Evolutionary conservation across 2,888 invertebrate species (phyloP).

Genomic region (Torymus aiolomorphi): DNA sequence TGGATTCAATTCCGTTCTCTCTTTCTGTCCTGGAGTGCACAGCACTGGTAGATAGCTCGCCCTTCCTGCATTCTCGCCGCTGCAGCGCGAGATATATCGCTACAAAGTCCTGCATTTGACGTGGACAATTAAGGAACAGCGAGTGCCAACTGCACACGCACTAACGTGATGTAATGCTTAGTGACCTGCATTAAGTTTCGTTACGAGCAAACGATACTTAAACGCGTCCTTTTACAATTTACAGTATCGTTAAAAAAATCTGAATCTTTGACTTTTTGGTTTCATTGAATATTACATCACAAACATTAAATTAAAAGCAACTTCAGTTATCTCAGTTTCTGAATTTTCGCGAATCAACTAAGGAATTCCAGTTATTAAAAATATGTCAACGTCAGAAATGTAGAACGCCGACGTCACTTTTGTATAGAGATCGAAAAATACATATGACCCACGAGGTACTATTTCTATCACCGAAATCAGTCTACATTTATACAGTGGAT

Average conservation of each 20-base stretch:
- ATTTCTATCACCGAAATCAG: conserved; percentile 22
- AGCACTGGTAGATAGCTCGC: no score
- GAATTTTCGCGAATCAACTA: not conserved
- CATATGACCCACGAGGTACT: conserved; percentile 10
- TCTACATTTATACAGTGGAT: conserved; percentile 22
- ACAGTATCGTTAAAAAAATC: no score
- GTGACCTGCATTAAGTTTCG: no score
- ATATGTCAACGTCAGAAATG: not conserved
- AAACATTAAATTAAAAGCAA: no score
- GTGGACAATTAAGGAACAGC: conserved; percentile 27
- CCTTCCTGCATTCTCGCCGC: not conserved
- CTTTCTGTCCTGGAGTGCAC: no score
- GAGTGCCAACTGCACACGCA: conserved; percentile 28
- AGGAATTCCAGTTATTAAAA: not conserved
- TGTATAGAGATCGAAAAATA: conserved; percentile 27
- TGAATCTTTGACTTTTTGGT: no score
- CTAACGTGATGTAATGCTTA: no score
- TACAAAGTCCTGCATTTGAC: conserved; percentile 29
- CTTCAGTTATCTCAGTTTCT: no score
- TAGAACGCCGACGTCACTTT: conserved; percentile 10
- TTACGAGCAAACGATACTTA: no score
- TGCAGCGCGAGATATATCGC: conserved; percentile 7
- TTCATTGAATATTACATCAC: no score
- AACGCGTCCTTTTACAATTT: no score
- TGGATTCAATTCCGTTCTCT: no score